These are phyloP conservation scores for Sialis fuliginosa DNA, from an alignment of 2,888 invertebrate species.

Conservation along the genomic window DNA sequence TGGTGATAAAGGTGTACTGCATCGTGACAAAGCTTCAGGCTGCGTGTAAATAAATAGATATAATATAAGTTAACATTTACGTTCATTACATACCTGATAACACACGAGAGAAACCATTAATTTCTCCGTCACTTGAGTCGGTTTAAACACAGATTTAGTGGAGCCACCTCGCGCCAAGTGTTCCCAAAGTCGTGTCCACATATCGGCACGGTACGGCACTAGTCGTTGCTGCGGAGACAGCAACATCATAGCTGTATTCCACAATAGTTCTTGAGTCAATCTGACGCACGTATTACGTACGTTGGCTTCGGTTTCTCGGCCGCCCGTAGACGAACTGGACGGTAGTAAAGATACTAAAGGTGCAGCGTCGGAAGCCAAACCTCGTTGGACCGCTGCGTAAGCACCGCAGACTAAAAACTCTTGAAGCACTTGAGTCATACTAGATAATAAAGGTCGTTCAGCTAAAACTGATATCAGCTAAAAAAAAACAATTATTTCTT, in stretches of 20 bases:
- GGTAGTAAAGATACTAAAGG: constrained; percentile 52
- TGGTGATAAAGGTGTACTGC: constrained; percentile 71
- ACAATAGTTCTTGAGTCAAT: constrained; percentile 55
- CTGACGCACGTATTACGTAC: constrained; percentile 36
- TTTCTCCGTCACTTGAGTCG: constrained; percentile 57
- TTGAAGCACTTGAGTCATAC: constrained; percentile 50
- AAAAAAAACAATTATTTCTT: constrained; percentile 10
- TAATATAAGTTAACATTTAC: background rate
- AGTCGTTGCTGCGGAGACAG: constrained; percentile 69
- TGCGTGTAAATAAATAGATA: constrained; percentile 17
- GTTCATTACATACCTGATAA: constrained; percentile 41
- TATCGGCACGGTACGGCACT: constrained; percentile 62
- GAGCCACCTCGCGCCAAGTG: constrained; percentile 41
- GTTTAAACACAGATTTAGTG: constrained; percentile 42
- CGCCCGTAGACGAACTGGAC: constrained; percentile 41
- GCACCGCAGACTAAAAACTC: constrained; percentile 67
- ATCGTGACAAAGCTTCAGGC: constrained; percentile 72
- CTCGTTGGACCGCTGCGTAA: constrained; percentile 50
- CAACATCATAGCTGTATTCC: constrained; percentile 69
- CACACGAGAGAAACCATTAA: constrained; percentile 63
- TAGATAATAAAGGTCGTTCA: constrained; percentile 39
- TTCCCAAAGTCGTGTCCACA: constrained; percentile 71
- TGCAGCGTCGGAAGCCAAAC: constrained; percentile 51
- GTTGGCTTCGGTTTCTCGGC: constrained; percentile 41
- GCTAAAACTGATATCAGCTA: constrained; percentile 42